Evolutionary conservation across 2,113 vertebrate species (phyloP).

Genomic region (Ardeotis arabs): DNA sequence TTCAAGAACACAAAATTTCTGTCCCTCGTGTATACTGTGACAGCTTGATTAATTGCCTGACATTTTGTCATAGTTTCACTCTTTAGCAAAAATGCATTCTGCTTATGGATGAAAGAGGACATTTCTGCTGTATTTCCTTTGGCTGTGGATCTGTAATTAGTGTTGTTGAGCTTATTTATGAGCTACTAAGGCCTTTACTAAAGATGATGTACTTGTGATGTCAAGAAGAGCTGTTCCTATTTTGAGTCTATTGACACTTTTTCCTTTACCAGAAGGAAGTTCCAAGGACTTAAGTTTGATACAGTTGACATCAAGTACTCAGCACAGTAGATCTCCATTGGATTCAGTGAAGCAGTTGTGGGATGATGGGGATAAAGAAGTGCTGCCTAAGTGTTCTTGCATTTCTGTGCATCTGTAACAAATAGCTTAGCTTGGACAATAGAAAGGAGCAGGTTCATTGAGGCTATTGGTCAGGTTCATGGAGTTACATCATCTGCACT

Average conservation of each 20-base stretch:
- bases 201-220: not conserved
- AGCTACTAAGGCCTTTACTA: not conserved
- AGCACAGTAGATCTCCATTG: not conserved
- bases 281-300: not conserved
- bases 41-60: not conserved
- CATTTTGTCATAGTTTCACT: not conserved
- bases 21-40: not conserved
- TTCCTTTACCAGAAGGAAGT: not conserved
- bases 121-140: not conserved
- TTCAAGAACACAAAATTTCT: not conserved
- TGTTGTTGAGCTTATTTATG: not conserved
- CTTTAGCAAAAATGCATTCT: not conserved
- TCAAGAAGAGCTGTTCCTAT: not conserved
- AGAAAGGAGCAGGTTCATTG: not conserved
- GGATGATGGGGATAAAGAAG: not conserved
- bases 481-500: not conserved
- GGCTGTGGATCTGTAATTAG: not conserved
- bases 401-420: not conserved
- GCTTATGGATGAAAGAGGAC: not conserved
- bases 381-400: not conserved
- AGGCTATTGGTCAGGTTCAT: not conserved
- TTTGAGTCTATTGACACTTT: not conserved
- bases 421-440: not conserved
- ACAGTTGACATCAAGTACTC: not conserved
- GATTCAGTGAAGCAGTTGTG: not conserved